phyloP scores from a whole-genome alignment of 2,888 invertebrate genomes.

The Drosophila falleni region DNA sequence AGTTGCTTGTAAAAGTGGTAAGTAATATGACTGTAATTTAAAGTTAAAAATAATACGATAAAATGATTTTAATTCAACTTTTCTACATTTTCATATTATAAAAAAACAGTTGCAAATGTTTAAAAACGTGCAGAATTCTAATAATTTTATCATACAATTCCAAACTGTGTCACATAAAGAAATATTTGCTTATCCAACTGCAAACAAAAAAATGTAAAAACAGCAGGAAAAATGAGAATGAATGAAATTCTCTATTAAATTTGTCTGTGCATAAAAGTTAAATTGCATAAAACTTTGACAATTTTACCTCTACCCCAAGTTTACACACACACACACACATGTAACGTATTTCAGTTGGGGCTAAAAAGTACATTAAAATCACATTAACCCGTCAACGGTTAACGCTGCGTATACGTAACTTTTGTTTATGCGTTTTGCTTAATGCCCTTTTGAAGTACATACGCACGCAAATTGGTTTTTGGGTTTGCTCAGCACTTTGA shows the following conservation, averaged over 20 bases:
- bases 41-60: not conserved
- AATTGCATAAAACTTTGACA: constrained; percentile 64
- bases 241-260: constrained; percentile 32
- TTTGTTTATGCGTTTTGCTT: constrained; percentile 73
- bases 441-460: constrained; percentile 73
- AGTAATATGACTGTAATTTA: not conserved
- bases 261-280: constrained; percentile 22
- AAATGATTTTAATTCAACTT: not conserved
- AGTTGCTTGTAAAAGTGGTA: not conserved
- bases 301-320: constrained; percentile 12
- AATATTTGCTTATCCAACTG: constrained; percentile 45
- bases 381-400: constrained; percentile 79
- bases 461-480: constrained; percentile 50
- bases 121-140: not conserved
- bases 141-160: not conserved
- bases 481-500: constrained; percentile 44
- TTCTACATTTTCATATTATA: not conserved
- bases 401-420: constrained; percentile 74
- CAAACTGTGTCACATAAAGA: not conserved
- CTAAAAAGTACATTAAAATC: constrained; percentile 79
- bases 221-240: constrained; percentile 17
- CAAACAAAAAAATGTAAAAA: constrained; percentile 9
- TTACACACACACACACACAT: constrained; percentile 4
- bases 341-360: constrained; percentile 16
- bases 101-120: not conserved